Conservation (phyloP, 2,888 invertebrate species). For the Nycteola revayana region DNA sequence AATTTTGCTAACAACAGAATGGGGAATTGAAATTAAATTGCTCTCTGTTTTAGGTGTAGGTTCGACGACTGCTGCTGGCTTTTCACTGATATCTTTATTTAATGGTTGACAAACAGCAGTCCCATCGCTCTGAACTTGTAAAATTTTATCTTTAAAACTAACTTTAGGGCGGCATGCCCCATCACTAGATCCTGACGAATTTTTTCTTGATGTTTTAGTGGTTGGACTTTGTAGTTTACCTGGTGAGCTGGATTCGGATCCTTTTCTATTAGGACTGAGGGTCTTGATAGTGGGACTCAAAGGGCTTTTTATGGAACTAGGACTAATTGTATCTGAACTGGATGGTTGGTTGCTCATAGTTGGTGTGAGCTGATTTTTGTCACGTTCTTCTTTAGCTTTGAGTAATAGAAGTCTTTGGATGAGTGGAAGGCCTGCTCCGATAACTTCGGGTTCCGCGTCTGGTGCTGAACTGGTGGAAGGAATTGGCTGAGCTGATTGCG, state of each 20-base stretch:
- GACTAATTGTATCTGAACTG: slow-evolving; percentile 76
- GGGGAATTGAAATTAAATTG: slow-evolving; percentile 73
- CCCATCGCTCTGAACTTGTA: slow-evolving; percentile 80
- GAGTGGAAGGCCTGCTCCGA: slow-evolving; percentile 87
- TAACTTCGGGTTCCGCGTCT: slow-evolving; percentile 82
- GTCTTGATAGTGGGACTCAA: slow-evolving; percentile 76
- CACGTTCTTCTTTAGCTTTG: slow-evolving; percentile 88
- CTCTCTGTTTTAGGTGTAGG: slow-evolving; percentile 73
- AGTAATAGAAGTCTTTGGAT: slow-evolving; percentile 88
- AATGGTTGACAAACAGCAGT: slow-evolving; percentile 73
- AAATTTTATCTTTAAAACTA: slow-evolving; percentile 83
- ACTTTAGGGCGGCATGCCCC: slow-evolving; percentile 79
- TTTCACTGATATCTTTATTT: slow-evolving; percentile 64
- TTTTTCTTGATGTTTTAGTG: slow-evolving; percentile 71
- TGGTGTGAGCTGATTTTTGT: slow-evolving; percentile 71
- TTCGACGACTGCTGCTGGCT: slow-evolving; percentile 70
- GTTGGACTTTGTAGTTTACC: slow-evolving; percentile 76
- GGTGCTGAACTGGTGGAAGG: slow-evolving; percentile 84
- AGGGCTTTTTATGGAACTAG: slow-evolving; percentile 76
- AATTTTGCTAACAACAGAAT: slow-evolving; percentile 78
- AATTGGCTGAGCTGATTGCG: slow-evolving; percentile 77
- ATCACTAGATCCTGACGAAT: slow-evolving; percentile 72
- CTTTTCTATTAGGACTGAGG: slow-evolving; percentile 73
- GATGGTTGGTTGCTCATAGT: slow-evolving; percentile 72
- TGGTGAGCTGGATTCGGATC: slow-evolving; percentile 74